These are phyloP conservation scores for Serrognathus titanus DNA, from an alignment of 2,888 invertebrate species.

Conservation along the genomic window DNA sequence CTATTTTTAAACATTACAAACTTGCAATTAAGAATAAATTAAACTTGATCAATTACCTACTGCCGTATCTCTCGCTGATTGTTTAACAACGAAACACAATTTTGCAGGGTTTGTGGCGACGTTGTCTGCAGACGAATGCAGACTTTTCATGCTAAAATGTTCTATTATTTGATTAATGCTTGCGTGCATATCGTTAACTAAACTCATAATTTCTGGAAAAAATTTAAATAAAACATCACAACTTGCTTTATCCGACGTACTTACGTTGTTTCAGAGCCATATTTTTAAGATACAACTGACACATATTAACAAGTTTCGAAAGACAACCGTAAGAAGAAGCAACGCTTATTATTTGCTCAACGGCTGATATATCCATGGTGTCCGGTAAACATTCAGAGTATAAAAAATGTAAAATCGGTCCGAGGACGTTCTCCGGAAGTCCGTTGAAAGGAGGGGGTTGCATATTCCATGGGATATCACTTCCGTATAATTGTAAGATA, in stretches of 20 bases:
- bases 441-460: slow-evolving; percentile 56
- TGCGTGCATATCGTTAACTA: slow-evolving; percentile 63
- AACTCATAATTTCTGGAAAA: slow-evolving; percentile 56
- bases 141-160: slow-evolving; percentile 51
- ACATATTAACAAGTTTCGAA: slow-evolving; percentile 54
- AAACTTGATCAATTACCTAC: slow-evolving; percentile 36
- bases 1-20: too few relatives aligned
- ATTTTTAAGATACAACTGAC: slow-evolving; percentile 60
- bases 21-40: too few relatives aligned
- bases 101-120: slow-evolving; percentile 56
- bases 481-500: slow-evolving; percentile 56
- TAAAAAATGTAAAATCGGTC: slow-evolving; percentile 60
- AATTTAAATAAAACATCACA: neutral
- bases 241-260: slow-evolving; percentile 24
- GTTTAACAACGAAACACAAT: slow-evolving; percentile 61
- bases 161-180: slow-evolving; percentile 61
- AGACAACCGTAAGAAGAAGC: slow-evolving; percentile 56
- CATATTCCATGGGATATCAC: slow-evolving; percentile 55
- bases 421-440: slow-evolving; percentile 59
- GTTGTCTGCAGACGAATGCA: slow-evolving; percentile 37
- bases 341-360: slow-evolving; percentile 54
- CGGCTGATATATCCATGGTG: slow-evolving; percentile 57
- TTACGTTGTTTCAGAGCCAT: slow-evolving; percentile 63
- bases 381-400: slow-evolving; percentile 63
- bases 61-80: slow-evolving; percentile 59